Evolutionary conservation across 2,797 vertebrate species (phyloP).

Genomic region (Rhincodon typus): DNA sequence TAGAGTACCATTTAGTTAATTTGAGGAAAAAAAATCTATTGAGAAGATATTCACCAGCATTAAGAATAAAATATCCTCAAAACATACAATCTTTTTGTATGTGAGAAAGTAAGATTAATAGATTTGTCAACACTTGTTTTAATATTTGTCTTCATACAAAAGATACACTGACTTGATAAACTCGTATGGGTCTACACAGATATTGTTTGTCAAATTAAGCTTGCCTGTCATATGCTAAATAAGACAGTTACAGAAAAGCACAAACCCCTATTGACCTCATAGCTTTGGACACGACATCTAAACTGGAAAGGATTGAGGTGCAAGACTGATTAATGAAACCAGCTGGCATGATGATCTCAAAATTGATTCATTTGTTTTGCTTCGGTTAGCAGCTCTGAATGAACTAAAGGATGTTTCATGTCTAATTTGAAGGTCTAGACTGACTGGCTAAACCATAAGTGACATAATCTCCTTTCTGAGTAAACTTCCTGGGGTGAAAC

Average conservation of each 20-base stretch:
- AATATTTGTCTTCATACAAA: background rate
- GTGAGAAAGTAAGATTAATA: background rate
- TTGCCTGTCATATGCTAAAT: background rate
- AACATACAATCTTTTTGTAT: background rate
- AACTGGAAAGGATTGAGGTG: background rate
- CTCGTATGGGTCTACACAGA: background rate
- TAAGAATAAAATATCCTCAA: background rate
- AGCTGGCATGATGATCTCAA: slow-evolving; percentile 3
- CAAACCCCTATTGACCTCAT: background rate
- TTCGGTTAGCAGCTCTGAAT: background rate
- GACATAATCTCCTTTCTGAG: background rate
- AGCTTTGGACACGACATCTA: background rate
- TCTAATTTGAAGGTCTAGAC: slow-evolving; percentile 1
- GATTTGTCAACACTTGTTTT: background rate
- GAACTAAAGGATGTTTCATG: background rate
- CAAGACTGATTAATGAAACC: background rate
- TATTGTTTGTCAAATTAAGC: background rate
- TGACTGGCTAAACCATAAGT: background rate
- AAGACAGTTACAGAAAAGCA: background rate
- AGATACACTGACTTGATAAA: background rate
- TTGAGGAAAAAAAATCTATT: too few species aligned
- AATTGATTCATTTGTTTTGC: background rate
- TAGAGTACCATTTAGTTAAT: background rate
- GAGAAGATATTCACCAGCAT: background rate
- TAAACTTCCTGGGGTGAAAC: background rate